Base-by-base conservation (phyloP, 2,888 invertebrate species). In the Pollenia amentaria region DNA sequence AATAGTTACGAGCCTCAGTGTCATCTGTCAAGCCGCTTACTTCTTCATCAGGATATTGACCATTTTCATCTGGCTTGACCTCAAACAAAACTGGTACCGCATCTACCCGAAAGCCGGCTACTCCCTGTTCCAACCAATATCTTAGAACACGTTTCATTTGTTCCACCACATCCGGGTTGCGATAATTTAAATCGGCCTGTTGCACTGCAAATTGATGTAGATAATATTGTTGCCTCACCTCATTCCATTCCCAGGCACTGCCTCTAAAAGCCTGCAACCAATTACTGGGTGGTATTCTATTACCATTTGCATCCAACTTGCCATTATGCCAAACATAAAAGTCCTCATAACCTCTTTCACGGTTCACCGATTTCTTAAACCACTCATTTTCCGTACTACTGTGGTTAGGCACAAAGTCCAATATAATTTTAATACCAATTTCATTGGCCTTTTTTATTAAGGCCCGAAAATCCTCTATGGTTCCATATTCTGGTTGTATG, bases 81-180 rank as follows among this genome's bases (percentile, higher is more conserved):
- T 95, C 94, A 89, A 95, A 95, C 0, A 94, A 93, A 7, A 86
- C 87, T 1, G 91, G 90, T 7, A 90, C 90, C 8, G 92, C 92
- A 88, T 95, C 95, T 0, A 97, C 92, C 73, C 97, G 94, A 91
- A 97, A 96, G 0, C 97, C 97, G 89, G 96, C 96, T 0, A 96
- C 95, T 0, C 97, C 97, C 88, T 94, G 94, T 46, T 95, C 94
- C 18, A 97, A 91, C 97, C 97, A 97, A 91, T 95, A 96, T 40
- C 93, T 92, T 90, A 97, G 91, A 3, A 96, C 95, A 10, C 95
- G 94, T 91, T 94, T 95, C 93, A 96, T 95, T 92, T 95, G 95
- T 76, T 95, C 93, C 8, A 95, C 94, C 7, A 98, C 95, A 7
- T 93, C 93, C 0, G 94, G 94, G 91, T 96, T 95, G n/a, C 95